Evolutionary conservation across 2,888 invertebrate species (phyloP), one percentile per base, ranked within the genome.

Genomic region (Ditula angustiorana): DNA sequence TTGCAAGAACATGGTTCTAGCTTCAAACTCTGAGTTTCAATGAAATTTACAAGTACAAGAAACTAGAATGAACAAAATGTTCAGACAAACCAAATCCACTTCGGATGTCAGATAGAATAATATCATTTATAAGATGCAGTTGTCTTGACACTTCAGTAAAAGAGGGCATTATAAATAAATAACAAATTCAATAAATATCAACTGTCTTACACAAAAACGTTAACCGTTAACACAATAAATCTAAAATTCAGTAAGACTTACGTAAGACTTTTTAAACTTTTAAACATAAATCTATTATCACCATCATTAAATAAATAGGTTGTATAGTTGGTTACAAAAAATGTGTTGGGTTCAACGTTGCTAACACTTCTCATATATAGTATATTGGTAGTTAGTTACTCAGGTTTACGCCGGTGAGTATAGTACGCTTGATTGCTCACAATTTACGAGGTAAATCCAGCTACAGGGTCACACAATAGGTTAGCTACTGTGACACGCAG

Each of bases 381-480:
- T n/a, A n/a, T 13, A 41, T 41, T 19, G 41, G 2, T 19, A 2
- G 1, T 21, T 5, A 44, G 7, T 44, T 16, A 24, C 1, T 10
- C 35, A 10, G 35, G 53, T 59, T 58, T 37, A 5, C 26, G 21
- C 53, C 28, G 35, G 46, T 21, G 19, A 21, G 26, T 44, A 35
- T 11, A 26, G 10, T 35, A 23, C 33, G 52, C 63, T 55, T 71
- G 69, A 72, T 74, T 76, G 72, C 61, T 55, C 67, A 66, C 73
- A 76, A 79, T 82, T 79, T 73, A 71, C 72, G 60, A 67, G 61
- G 70, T 70, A 61, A 28, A 70, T 70, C 67, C 76, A 67, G 60
- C 67, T 67, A 71, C 83, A 85, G 83, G 86, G 86, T 86, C 88
- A 84, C 81, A 85, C 83, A 81, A 84, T 81, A 74, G 76, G 72